These are phyloP conservation scores for Chiloscyllium punctatum DNA, from an alignment of 2,797 vertebrate species.

Conservation along the genomic window DNA sequence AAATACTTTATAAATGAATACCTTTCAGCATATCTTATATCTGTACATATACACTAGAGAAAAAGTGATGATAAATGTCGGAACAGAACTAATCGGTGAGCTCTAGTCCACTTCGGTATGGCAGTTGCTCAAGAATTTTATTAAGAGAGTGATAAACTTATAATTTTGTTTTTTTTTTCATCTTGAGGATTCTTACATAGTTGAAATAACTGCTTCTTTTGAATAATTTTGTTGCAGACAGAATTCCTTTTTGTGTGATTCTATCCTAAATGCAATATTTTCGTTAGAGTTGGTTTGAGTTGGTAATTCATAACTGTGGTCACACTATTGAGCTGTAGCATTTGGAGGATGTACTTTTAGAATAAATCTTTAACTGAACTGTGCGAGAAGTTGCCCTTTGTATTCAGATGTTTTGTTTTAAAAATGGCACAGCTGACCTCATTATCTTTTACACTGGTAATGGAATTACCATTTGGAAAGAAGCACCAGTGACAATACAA, in stretches of 20 bases:
- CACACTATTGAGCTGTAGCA: neutral
- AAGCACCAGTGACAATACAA: neutral
- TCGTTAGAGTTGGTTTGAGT: neutral
- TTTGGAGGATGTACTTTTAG: neutral
- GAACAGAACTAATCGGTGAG: neutral
- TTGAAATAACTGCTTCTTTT: neutral
- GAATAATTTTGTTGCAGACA: neutral
- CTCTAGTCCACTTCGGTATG: neutral
- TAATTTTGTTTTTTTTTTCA: neutral
- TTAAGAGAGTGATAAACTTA: neutral
- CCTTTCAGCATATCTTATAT: constrained; percentile 3
- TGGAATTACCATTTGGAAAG: neutral
- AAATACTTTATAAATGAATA: neutral
- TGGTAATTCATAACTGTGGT: neutral
- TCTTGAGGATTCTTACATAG: neutral
- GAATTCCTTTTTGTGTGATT: neutral
- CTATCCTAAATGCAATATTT: neutral
- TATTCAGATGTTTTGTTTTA: neutral
- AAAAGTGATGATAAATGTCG: neutral
- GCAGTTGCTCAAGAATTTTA: neutral
- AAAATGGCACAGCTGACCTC: neutral
- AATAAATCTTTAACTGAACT: neutral
- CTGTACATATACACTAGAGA: neutral
- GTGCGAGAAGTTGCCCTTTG: neutral
- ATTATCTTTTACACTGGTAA: neutral